Percentiles rank a stretch among this genome's conserved stretches.
These are phyloP conservation scores for Echinometra lucunter DNA, from an alignment of 53 echinoderm and acorn worm species.

Conservation along the genomic window DNA sequence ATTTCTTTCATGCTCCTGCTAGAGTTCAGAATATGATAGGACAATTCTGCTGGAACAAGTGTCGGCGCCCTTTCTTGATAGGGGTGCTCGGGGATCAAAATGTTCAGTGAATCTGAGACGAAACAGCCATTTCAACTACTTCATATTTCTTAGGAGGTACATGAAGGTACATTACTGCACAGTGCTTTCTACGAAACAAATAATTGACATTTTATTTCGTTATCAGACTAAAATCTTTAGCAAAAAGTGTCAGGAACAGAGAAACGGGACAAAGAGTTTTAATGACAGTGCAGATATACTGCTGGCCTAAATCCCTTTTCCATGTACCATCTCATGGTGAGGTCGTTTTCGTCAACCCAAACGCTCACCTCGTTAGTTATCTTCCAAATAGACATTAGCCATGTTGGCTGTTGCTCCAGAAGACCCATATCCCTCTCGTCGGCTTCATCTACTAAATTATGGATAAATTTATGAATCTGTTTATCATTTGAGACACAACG, in stretches of 20 bases:
- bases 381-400: background rate
- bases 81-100: background rate
- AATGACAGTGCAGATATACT: background rate
- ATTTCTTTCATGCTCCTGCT: background rate
- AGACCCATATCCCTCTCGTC: background rate
- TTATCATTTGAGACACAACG: background rate
- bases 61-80: background rate
- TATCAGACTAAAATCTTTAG: background rate
- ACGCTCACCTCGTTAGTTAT: background rate
- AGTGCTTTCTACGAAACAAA: background rate
- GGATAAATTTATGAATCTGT: slow-evolving; percentile 26
- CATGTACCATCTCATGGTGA: background rate
- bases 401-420: background rate
- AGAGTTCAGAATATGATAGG: background rate
- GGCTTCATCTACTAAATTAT: slow-evolving; percentile 4
- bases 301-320: too few species aligned
- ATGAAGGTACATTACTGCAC: background rate
- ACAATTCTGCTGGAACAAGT: background rate
- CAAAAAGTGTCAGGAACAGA: too few species aligned
- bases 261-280: background rate
- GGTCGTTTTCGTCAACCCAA: background rate
- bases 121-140: background rate
- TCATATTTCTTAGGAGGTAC: background rate
- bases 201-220: background rate
- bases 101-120: background rate